Base-by-base conservation (phyloP, 2,113 vertebrate genomes). In the Vulpes lagopus region DNA sequence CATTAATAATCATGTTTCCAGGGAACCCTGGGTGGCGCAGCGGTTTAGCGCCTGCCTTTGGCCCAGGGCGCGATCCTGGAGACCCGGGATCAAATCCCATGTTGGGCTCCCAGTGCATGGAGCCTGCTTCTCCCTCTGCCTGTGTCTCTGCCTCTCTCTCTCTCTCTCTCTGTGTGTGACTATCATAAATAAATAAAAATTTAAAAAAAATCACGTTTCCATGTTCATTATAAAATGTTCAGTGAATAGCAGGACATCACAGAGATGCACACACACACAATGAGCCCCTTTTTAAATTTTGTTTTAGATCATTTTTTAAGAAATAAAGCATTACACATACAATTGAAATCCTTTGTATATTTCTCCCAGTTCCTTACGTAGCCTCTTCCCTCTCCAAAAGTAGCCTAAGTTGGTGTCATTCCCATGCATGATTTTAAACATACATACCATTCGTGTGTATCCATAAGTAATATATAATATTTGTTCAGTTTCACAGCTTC, bases 201-300 rank as follows among this genome's bases (percentile, higher is more conserved):
- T 43, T 43, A 5, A 5, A 43, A 43, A 43, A 60, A 95, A n/a
- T 49, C 65, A 23, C 19, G 53, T 43, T 62, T 60, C 59, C 73
- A n/a, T 23, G 43, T 74, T 91, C 20, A 73, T 91, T 95, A 71
- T 86, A 78, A 91, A 91, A 85, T 55, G 19, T 59, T 27, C 60
- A 83, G 43, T 32, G 60, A 96, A 81, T 78, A 81, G 65, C 60
- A 73, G 59, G 25, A 88, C 82, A 73, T 53, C 60, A 83, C 86
- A 92, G 79, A 69, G 25, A 57, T 6, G 57, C 53, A 78, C 2
- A 53, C 51, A 38, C 5, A 51, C 19, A 51, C 60, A 74, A n/a
- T 65, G 38, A 38, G 8, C 67, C 62, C 60, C 81, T 35, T 91
- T 86, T 81, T 11, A 20, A 35, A 35, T 83, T 80, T 91, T 89